Evolutionary conservation across 2,113 vertebrate genomes (phyloP).

Genomic region (Psittacus erithacus): DNA sequence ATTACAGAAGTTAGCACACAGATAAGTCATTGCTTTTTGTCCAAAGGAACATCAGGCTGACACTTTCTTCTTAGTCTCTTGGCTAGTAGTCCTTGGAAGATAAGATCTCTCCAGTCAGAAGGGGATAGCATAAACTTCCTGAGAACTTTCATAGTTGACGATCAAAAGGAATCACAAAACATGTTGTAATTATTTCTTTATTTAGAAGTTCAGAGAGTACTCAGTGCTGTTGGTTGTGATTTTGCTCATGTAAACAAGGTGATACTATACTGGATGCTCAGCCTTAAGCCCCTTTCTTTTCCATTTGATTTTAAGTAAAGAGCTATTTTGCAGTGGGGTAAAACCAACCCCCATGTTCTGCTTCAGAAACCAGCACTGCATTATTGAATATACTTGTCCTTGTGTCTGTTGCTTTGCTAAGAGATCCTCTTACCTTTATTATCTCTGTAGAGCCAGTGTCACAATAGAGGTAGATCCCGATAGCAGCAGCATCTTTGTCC

Average conservation of each 20-base stretch:
- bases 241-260: not conserved
- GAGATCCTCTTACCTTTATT: not conserved
- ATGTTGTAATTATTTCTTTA: constrained; percentile 1
- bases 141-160: constrained; percentile 6
- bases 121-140: constrained; percentile 47
- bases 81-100: constrained; percentile 35
- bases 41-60: not conserved
- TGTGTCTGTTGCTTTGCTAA: not conserved
- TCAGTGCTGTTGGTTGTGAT: not conserved
- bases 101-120: constrained; percentile 15
- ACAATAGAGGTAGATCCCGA: not conserved
- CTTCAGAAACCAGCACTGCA: not conserved
- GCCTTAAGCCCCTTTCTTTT: not conserved
- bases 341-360: not conserved
- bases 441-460: not conserved
- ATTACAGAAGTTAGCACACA: not conserved
- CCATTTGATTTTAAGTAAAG: not conserved
- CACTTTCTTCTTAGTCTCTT: constrained; percentile 18
- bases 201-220: not conserved
- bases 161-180: constrained; percentile 49
- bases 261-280: not conserved
- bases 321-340: not conserved
- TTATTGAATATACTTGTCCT: not conserved
- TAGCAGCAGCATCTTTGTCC: not conserved
- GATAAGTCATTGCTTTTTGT: not conserved